These are phyloP conservation scores for Hippasteria phrygiana DNA, from an alignment of 53 echinoderm and acorn worm genomes.

Conservation along the genomic window DNA sequence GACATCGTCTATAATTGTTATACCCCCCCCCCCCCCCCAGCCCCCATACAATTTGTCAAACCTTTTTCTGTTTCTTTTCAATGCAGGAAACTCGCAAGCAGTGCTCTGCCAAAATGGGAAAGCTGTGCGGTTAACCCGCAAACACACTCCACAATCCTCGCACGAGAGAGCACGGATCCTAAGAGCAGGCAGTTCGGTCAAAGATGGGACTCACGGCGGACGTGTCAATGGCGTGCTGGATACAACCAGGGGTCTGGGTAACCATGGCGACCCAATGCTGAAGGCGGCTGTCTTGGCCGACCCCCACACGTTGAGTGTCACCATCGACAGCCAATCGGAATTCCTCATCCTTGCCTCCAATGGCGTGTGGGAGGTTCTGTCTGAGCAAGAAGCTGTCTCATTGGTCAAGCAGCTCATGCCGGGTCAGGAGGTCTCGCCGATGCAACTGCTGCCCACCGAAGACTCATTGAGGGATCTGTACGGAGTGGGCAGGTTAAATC, in stretches of 20 bases:
- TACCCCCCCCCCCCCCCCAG: no score
- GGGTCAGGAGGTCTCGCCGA: slow-evolving; percentile 29
- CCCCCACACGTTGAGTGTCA: slow-evolving; percentile 89
- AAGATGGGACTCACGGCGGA: slow-evolving; percentile 71
- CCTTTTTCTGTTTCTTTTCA: background rate
- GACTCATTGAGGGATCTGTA: slow-evolving; percentile 36
- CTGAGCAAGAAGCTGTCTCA: slow-evolving; percentile 86
- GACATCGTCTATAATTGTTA: no score
- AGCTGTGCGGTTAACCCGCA: slow-evolving; percentile 75
- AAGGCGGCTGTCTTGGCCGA: slow-evolving; percentile 90
- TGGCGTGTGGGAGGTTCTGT: slow-evolving; percentile 95
- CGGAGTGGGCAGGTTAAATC: slow-evolving; percentile 17
- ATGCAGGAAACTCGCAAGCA: slow-evolving; percentile 87
- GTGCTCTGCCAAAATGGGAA: slow-evolving; percentile 90
- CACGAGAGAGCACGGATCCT: slow-evolving; percentile 73
- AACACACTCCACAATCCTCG: slow-evolving; percentile 79
- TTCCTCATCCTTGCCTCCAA: slow-evolving; percentile 89
- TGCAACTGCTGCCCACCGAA: background rate
- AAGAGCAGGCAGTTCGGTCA: slow-evolving; percentile 82
- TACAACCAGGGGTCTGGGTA: slow-evolving; percentile 93
- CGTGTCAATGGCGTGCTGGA: slow-evolving; percentile 95
- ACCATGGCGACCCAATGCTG: slow-evolving; percentile 94
- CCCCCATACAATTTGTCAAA: background rate
- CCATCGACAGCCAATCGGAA: slow-evolving; percentile 88
- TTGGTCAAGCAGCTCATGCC: slow-evolving; percentile 69